phyloP scores from a whole-genome alignment of 2,888 invertebrate genomes.

The Glaucopsyche alexis region DNA sequence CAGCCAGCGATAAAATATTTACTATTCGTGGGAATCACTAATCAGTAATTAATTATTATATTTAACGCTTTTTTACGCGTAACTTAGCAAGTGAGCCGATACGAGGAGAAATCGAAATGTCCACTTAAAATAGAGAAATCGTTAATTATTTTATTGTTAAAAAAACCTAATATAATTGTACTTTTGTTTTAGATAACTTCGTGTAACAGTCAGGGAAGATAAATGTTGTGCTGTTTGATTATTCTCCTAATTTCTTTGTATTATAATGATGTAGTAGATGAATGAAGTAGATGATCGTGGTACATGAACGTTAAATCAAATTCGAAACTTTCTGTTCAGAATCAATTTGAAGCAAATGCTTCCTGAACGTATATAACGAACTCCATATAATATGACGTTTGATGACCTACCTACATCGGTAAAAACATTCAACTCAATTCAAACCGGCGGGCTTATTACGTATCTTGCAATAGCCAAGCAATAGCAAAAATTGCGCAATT shows the following conservation, averaged over 20 bases:
- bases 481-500: too few species aligned
- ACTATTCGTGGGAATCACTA: conserved; percentile 45
- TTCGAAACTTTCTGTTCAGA: too few species aligned
- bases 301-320: too few species aligned
- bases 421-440: too few species aligned
- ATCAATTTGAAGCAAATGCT: too few species aligned
- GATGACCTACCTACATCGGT: too few species aligned
- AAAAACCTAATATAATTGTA: not conserved
- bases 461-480: too few species aligned
- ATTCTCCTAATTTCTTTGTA: not conserved
- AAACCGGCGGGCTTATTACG: too few species aligned
- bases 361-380: too few species aligned
- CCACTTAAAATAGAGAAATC: conserved; percentile 13
- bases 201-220: not conserved
- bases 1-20: not conserved
- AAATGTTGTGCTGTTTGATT: not conserved
- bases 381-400: too few species aligned
- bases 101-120: conserved; percentile 21
- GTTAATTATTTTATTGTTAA: not conserved
- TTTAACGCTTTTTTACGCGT: conserved; percentile 20
- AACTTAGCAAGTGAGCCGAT: conserved; percentile 21
- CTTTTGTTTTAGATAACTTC: not conserved
- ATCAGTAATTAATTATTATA: conserved; percentile 36
- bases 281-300: too few species aligned
- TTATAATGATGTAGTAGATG: not conserved